A percentile compares a stretch with the other conserved stretches of the same genome.
Evolutionary conservation across 92 coral and sea anemone species (phyloP).

Genomic region (Pocillopora meandrina): DNA sequence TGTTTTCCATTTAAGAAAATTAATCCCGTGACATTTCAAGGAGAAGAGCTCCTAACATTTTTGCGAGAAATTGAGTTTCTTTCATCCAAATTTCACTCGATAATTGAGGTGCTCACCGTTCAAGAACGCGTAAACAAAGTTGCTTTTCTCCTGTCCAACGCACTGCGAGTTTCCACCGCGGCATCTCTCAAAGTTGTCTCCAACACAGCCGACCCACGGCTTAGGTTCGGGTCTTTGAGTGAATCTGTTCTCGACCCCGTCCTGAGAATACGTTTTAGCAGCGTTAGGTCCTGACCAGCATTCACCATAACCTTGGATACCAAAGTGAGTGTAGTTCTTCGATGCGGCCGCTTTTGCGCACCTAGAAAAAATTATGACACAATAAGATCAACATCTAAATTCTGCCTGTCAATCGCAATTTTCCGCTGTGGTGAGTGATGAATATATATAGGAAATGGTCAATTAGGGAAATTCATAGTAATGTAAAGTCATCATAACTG

Average conservation of each 20-base stretch:
- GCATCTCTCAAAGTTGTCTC: slow-evolving; percentile 66
- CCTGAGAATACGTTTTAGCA: slow-evolving; percentile 79
- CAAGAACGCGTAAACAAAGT: slow-evolving; percentile 86
- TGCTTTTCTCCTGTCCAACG: slow-evolving; percentile 93
- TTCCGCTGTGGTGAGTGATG: too few relatives aligned
- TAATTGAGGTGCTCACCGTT: slow-evolving; percentile 56
- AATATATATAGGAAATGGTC: too few relatives aligned
- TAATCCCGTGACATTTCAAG: too few relatives aligned
- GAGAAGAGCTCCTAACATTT: neutral
- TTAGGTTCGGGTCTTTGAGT: slow-evolving; percentile 87
- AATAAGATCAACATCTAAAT: neutral
- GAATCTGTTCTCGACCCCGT: slow-evolving; percentile 90
- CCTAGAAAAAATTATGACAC: slow-evolving; percentile 26
- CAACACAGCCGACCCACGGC: slow-evolving; percentile 97
- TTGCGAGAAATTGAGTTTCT: neutral
- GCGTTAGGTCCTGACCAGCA: slow-evolving; percentile 93
- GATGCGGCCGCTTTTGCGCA: slow-evolving; percentile 82
- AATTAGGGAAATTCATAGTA: too few relatives aligned
- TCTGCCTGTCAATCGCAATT: neutral
- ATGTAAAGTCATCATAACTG: too few relatives aligned
- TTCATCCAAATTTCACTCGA: neutral
- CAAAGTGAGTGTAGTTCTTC: slow-evolving; percentile 93
- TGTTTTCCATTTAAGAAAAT: too few relatives aligned
- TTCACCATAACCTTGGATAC: slow-evolving; percentile 92
- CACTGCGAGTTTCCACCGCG: slow-evolving; percentile 73